A percentile compares a stretch with the other conserved stretches of the same genome.
phyloP scores from a whole-genome alignment of 1,140 invertebrate genomes.

The Plutomurus gul region DNA sequence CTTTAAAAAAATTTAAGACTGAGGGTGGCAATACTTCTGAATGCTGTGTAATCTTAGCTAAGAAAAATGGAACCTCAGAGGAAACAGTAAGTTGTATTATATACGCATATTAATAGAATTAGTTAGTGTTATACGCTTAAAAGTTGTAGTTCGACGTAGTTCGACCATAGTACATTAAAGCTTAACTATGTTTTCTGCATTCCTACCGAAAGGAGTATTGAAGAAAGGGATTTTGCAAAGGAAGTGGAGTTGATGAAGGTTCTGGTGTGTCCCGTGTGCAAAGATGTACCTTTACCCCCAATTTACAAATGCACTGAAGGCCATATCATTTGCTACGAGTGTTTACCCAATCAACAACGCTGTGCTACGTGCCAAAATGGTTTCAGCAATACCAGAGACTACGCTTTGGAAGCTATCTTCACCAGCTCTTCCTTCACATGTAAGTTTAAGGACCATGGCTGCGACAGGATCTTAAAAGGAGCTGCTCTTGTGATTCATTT shows the following conservation, averaged over 20 bases:
- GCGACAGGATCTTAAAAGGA: conserved; percentile 40
- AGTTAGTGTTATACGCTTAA: no score
- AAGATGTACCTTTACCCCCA: conserved; percentile 44
- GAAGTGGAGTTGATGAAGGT: conserved; percentile 39
- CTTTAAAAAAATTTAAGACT: no score
- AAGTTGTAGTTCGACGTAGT: no score
- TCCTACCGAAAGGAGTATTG: background rate
- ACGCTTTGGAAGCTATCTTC: conserved; percentile 39
- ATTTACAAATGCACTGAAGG: conserved; percentile 47
- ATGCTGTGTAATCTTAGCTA: no score
- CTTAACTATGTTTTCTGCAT: no score
- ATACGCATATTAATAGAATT: no score
- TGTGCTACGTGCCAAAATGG: conserved; percentile 43
- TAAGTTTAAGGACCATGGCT: conserved; percentile 42
- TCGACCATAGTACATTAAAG: no score
- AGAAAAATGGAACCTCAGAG: no score
- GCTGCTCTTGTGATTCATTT: conserved; percentile 34
- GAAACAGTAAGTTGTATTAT: no score
- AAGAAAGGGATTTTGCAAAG: background rate
- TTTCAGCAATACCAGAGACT: conserved; percentile 40
- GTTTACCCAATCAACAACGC: background rate
- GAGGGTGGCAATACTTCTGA: no score
- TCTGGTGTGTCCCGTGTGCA: conserved; percentile 45
- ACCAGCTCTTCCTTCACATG: conserved; percentile 45
- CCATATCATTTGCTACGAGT: conserved; percentile 44